Conservation (phyloP, 2,888 invertebrate species). For the Zygothrica quintamaculata region DNA sequence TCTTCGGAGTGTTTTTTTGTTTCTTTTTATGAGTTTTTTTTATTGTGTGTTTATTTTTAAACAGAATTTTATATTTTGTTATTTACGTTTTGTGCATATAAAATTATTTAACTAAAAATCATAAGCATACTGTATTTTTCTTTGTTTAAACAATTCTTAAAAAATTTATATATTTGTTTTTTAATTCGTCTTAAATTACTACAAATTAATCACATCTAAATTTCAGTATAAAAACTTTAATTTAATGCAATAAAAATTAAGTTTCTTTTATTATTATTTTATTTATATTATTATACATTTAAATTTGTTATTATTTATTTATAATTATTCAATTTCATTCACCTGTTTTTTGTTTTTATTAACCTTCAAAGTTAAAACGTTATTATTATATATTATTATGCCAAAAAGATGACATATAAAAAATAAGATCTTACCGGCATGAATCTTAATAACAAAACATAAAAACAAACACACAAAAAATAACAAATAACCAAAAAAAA, state of each 20-base stretch:
- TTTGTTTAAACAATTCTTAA: slow-evolving; percentile 7
- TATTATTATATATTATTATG: slow-evolving; percentile 21
- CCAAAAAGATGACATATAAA: slow-evolving; percentile 19
- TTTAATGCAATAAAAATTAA: too few species aligned
- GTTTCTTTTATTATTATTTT: slow-evolving; percentile 1
- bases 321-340: too few species aligned
- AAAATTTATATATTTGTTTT: slow-evolving; percentile 10
- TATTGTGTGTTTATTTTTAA: slow-evolving; percentile 44
- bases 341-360: slow-evolving; percentile 27
- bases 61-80: slow-evolving; percentile 32
- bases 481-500: slow-evolving; percentile 59
- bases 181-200: too few species aligned
- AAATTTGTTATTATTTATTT: too few species aligned
- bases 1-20: slow-evolving; percentile 19
- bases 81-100: slow-evolving; percentile 49
- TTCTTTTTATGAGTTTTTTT: slow-evolving; percentile 39
- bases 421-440: slow-evolving; percentile 29
- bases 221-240: too few species aligned
- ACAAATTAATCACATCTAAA: too few species aligned
- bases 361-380: slow-evolving; percentile 45
- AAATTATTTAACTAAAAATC: slow-evolving; percentile 30
- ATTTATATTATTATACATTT: too few species aligned
- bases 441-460: slow-evolving; percentile 19
- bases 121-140: slow-evolving; percentile 32
- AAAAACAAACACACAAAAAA: slow-evolving; percentile 16